A percentile compares a stretch with the other conserved stretches of the same genome.
Conservation (phyloP, 2,888 invertebrate species). For the Stenodema calcarata region DNA sequence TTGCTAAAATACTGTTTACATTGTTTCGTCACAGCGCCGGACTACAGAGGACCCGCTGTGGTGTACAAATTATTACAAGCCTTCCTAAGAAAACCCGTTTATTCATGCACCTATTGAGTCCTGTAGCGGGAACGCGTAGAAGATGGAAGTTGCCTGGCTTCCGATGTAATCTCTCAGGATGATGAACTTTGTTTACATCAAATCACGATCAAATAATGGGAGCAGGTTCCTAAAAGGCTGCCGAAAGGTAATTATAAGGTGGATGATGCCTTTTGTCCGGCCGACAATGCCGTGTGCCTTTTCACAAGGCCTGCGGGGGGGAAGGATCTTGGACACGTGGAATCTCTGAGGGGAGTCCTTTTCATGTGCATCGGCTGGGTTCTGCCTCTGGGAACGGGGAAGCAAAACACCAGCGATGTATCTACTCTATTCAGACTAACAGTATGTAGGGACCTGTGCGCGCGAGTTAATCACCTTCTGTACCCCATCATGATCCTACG, state of each 20-base stretch:
- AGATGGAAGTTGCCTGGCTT: not conserved
- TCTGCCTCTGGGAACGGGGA: not conserved
- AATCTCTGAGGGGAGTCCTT: not conserved
- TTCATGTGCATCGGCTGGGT: not conserved
- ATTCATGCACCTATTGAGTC: not conserved
- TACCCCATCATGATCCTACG: too few species aligned
- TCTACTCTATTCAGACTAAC: too few species aligned
- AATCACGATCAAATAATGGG: not conserved
- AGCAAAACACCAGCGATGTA: not conserved
- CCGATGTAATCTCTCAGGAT: not conserved
- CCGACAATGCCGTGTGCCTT: not conserved
- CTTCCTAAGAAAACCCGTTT: not conserved
- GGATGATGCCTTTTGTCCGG: not conserved
- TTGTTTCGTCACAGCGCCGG: too few species aligned
- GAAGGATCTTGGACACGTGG: not conserved
- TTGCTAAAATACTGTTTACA: too few species aligned
- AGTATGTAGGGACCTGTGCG: too few species aligned
- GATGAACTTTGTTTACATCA: not conserved
- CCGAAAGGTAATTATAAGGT: not conserved
- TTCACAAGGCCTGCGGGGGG: not conserved
- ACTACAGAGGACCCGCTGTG: too few species aligned
- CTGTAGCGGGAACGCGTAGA: not conserved
- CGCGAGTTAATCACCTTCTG: too few species aligned
- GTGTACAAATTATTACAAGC: too few species aligned
- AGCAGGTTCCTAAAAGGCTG: not conserved